Percentiles rank a stretch among this genome's conserved stretches.
These are phyloP conservation scores for Stramonita haemastoma DNA, from an alignment of 2,888 invertebrate genomes.

Conservation along the genomic window DNA sequence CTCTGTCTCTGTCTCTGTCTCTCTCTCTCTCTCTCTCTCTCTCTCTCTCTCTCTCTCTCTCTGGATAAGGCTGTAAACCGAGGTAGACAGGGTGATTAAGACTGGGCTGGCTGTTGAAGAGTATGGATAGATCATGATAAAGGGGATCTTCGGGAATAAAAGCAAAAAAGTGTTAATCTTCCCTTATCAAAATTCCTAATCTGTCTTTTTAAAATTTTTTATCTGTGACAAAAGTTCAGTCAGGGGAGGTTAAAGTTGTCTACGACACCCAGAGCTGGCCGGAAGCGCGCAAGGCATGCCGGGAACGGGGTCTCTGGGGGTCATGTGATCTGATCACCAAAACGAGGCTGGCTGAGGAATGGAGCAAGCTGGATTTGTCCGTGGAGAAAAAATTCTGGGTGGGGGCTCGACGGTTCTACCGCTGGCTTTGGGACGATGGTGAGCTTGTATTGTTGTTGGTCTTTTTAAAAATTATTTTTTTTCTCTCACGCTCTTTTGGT, in stretches of 20 bases:
- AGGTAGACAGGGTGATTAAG: no score
- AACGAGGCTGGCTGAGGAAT: not conserved
- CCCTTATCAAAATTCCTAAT: no score
- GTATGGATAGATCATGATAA: no score
- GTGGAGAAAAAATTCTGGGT: not conserved
- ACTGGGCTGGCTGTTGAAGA: no score
- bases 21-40: no score
- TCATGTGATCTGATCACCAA: constrained; percentile 1
- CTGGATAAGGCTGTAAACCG: no score
- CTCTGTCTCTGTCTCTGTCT: no score
- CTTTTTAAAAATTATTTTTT: not conserved
- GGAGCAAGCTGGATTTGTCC: constrained; percentile 5
- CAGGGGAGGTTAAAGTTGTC: not conserved
- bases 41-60: no score
- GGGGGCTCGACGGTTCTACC: not conserved
- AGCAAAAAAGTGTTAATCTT: no score
- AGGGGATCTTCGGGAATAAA: no score
- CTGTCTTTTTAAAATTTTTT: not conserved
- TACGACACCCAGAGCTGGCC: not conserved
- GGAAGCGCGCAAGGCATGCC: not conserved
- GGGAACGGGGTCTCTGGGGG: not conserved
- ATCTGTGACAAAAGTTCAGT: not conserved
- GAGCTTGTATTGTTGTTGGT: not conserved
- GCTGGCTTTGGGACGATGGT: not conserved
- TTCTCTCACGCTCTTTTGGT: not conserved